These are phyloP conservation scores for Panagrolaimus sp. DNA, from an alignment of 1,140 invertebrate species.

Conservation along the genomic window DNA sequence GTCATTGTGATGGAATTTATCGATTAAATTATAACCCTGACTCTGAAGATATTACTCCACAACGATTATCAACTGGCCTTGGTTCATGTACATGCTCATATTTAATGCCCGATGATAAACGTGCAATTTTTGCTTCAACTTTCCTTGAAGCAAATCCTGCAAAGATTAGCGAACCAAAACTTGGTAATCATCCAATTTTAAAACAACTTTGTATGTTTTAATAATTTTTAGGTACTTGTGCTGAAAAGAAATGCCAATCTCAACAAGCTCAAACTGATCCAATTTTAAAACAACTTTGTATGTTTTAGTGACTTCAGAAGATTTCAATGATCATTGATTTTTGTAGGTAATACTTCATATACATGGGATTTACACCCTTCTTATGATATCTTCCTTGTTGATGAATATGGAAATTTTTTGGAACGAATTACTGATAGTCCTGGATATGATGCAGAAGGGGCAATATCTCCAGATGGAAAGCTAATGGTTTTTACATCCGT, in stretches of 20 bases:
- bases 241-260: constrained; percentile 26
- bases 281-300: constrained; percentile 30
- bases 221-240: too few species aligned
- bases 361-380: constrained; percentile 32
- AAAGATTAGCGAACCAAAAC: constrained; percentile 11
- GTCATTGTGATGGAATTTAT: not conserved
- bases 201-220: too few species aligned
- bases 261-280: constrained; percentile 33
- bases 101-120: constrained; percentile 31
- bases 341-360: constrained; percentile 29
- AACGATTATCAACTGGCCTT: constrained; percentile 27
- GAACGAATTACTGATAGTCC: constrained; percentile 23
- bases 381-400: constrained; percentile 36
- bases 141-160: constrained; percentile 19
- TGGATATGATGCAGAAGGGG: constrained; percentile 39
- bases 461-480: constrained; percentile 33
- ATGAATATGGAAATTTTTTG: constrained; percentile 33
- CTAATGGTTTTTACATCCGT: constrained; percentile 38
- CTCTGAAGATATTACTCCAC: not conserved
- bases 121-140: constrained; percentile 30
- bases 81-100: constrained; percentile 34
- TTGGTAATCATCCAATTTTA: too few species aligned
- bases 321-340: not conserved
- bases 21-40: constrained; percentile 18
- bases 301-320: too few species aligned